Evolutionary conservation across 1,140 invertebrate genomes (phyloP), one percentile per base, ranked within the genome.

Genomic region (Dolichoris vasculosae): DNA sequence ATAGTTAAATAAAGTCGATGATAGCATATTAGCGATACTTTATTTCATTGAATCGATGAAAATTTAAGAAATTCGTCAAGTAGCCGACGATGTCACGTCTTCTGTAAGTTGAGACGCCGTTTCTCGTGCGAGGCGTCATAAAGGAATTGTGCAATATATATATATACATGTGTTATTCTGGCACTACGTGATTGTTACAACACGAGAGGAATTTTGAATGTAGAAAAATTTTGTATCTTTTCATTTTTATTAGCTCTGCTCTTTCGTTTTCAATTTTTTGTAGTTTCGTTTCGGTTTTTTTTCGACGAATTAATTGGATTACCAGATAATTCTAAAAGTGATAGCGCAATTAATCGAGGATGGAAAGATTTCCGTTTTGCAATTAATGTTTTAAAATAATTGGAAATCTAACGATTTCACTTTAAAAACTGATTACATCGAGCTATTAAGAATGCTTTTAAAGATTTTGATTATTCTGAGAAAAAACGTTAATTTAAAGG

Each of bases 131-230:
- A 55, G 7, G 2, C 3, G 2, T 15, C 15, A 55, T 23, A 78
- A 79, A 59, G 26, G n/a, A 63, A 23, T 79, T 55, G 32, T 35
- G 35, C 51, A 40, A 79, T 9, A 15, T 40, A 23, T 48, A 11
- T 26, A 4, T 1, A 79, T 9, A 15, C 26, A 23, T 48, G 9
- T 26, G 17, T 1, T 26, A 35, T 80, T 20, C 2, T 78, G 35
- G 8, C 11, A 13, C 13, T 11, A 26, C 15, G 38, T 64, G 17
- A 80, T 8, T 9, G 64, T 69, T 82, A 30, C 80, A 71, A 51
- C 64, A 46, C 23, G 1, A 40, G 17, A n/a, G 48, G 55, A 77
- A 77, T 77, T 77, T 64, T 20, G 38, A 80, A 67, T 80, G 48
- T 48, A 20, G 75, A 59, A 51, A 13, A n/a, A 35, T 1, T 13